Conservation (phyloP, 2,888 invertebrate species). For the Aporophyla nigra region DNA sequence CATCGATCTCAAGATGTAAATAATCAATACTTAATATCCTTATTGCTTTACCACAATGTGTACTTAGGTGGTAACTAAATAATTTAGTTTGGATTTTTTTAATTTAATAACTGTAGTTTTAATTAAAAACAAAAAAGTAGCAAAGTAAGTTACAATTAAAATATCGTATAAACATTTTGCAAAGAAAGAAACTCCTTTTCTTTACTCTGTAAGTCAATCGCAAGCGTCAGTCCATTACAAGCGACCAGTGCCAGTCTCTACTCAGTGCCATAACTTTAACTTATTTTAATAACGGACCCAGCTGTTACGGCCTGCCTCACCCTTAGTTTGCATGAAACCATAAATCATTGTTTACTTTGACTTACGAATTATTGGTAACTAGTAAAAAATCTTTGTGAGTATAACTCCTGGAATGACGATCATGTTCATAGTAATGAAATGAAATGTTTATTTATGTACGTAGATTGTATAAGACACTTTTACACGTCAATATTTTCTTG, state of each 20-base stretch:
- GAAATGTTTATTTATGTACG: no score
- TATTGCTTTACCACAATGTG: no score
- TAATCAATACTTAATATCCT: no score
- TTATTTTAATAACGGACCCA: conserved; percentile 50
- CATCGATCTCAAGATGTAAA: not conserved
- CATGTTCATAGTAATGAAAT: no score
- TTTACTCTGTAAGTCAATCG: conserved; percentile 34
- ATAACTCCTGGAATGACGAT: no score
- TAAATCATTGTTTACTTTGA: conserved; percentile 52
- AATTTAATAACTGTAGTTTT: no score
- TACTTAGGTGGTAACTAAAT: no score
- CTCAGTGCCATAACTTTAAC: conserved; percentile 32
- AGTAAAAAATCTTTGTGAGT: not conserved
- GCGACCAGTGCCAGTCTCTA: not conserved
- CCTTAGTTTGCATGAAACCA: conserved; percentile 32
- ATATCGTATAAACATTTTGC: not conserved
- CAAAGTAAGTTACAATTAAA: not conserved
- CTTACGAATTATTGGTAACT: conserved; percentile 36
- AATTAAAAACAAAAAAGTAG: not conserved
- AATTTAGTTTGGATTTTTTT: no score
- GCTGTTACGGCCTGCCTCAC: conserved; percentile 15
- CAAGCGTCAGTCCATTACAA: conserved; percentile 32
- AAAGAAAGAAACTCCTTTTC: conserved; percentile 1
- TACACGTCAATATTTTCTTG: no score
- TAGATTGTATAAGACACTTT: no score